Percentiles rank a stretch among this genome's conserved stretches.
Conservation (phyloP, 2,113 vertebrate genomes). For the Anguilla rostrata region DNA sequence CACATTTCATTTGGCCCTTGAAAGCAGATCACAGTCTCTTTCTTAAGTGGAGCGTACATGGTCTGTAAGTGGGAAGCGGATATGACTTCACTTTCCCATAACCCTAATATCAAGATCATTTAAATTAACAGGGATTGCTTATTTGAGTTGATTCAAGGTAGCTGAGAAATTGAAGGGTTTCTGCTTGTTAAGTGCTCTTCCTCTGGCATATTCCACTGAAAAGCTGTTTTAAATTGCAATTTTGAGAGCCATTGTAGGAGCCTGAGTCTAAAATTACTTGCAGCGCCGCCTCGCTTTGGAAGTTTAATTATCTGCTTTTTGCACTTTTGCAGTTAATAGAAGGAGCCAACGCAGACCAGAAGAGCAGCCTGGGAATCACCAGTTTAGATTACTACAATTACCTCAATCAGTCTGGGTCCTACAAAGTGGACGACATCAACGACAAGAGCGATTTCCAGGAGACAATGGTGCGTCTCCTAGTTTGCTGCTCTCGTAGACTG, state of each 20-base stretch:
- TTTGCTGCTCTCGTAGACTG: background rate
- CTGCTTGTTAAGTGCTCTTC: background rate
- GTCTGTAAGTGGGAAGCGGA: slow-evolving; percentile 29
- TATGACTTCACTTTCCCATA: slow-evolving; percentile 7
- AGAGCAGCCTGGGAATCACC: slow-evolving; percentile 87
- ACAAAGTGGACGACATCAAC: slow-evolving; percentile 97
- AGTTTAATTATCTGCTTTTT: slow-evolving; percentile 20
- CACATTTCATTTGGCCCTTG: slow-evolving; percentile 41
- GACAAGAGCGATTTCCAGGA: slow-evolving; percentile 92
- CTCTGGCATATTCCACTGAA: background rate
- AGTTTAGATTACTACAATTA: slow-evolving; percentile 93
- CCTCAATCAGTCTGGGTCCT: slow-evolving; percentile 93
- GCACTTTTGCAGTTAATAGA: slow-evolving; percentile 83
- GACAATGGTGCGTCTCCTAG: slow-evolving; percentile 75
- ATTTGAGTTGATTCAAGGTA: background rate
- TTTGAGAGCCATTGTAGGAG: background rate
- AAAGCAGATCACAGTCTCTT: slow-evolving; percentile 41
- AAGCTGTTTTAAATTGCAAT: background rate
- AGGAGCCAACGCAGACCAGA: slow-evolving; percentile 87
- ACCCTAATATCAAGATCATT: background rate
- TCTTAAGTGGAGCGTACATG: slow-evolving; percentile 32
- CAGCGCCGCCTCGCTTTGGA: background rate
- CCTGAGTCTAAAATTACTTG: background rate
- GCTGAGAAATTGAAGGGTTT: background rate
- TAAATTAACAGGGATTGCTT: background rate